Evolutionary conservation across 2,888 invertebrate species (phyloP), one percentile per base, ranked within the genome.

Genomic region (Drosophila lutescens): DNA sequence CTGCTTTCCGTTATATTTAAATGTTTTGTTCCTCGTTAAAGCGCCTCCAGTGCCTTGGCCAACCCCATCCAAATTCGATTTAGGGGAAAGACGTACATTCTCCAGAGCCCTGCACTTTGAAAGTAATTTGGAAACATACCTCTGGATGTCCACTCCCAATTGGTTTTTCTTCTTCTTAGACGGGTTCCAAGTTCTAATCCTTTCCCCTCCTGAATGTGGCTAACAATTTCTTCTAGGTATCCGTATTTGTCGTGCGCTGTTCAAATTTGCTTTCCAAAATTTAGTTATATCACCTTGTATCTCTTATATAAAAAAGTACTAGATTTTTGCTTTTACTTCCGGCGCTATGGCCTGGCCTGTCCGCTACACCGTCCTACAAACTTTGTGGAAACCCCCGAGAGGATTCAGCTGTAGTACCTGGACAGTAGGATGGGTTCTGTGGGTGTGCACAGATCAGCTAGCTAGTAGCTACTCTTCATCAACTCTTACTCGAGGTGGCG

Each of bases 401-500:
- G 61, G 58, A 2, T 34, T 40, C 46, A 32, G 44, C 38, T 46
- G 60, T 53, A 46, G 65, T 65, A 63, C 17, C 17, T 38, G 66
- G 65, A 65, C 55, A 47, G 54, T 49, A 36, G 66, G 65, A 43
- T 65, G 36, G 66, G 66, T 13, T 49, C 55, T 65, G 55, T 40
- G 79, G 75, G 71, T 68, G 81, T 75, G 72, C 66, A 68, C 32
- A 51, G 70, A 68, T 71, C 69, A 63, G 51, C 46, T 67, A 63
- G 60, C 62, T 54, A 30, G 9, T 20, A 43, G 34, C 59, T 57
- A 46, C 30, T 30, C 8, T 26, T 23, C 65, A 15, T 56, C 66
- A 56, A 60, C 76, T 47, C 36, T 59, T 50, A 66, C 51, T 66
- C 59, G 59, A 78, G 79, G 79, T 79, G 76, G 85, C 78, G 89